Conservation (phyloP, 1,140 invertebrate genomes). For the Achroia grisella region DNA sequence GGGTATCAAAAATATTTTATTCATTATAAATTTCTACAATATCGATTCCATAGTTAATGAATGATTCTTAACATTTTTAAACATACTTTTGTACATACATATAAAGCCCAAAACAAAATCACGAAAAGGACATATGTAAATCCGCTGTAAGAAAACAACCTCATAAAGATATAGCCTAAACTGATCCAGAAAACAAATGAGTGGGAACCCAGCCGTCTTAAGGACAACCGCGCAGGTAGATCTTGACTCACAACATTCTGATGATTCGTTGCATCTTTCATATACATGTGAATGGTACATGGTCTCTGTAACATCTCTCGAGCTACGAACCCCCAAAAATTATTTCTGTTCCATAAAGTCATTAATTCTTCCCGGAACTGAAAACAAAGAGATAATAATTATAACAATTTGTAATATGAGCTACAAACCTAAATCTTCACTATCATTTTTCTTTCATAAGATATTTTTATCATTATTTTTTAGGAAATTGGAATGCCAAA, state of each 20-base stretch:
- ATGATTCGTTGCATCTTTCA: slow-evolving; percentile 74
- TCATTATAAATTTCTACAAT: slow-evolving; percentile 17
- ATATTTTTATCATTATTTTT: no score
- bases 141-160: slow-evolving; percentile 42
- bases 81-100: slow-evolving; percentile 37
- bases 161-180: slow-evolving; percentile 43
- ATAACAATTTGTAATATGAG: no score
- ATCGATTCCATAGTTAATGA: slow-evolving; percentile 20
- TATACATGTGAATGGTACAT: slow-evolving; percentile 75
- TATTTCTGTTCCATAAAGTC: slow-evolving; percentile 76
- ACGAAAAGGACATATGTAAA: slow-evolving; percentile 44
- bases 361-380: slow-evolving; percentile 79
- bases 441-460: no score
- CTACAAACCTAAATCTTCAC: no score
- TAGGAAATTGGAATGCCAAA: no score
- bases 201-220: slow-evolving; percentile 80
- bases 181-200: slow-evolving; percentile 69
- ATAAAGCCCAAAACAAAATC: slow-evolving; percentile 29
- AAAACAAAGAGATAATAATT: slow-evolving; percentile 53
- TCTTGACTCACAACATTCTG: slow-evolving; percentile 71
- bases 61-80: slow-evolving; percentile 47
- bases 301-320: slow-evolving; percentile 79
- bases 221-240: slow-evolving; percentile 80
- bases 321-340: slow-evolving; percentile 78
- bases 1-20: slow-evolving; percentile 13